Percentiles rank a stretch among this genome's conserved stretches.
Conservation (phyloP, 92 coral and sea anemone genomes). For the Actinostola sp. region DNA sequence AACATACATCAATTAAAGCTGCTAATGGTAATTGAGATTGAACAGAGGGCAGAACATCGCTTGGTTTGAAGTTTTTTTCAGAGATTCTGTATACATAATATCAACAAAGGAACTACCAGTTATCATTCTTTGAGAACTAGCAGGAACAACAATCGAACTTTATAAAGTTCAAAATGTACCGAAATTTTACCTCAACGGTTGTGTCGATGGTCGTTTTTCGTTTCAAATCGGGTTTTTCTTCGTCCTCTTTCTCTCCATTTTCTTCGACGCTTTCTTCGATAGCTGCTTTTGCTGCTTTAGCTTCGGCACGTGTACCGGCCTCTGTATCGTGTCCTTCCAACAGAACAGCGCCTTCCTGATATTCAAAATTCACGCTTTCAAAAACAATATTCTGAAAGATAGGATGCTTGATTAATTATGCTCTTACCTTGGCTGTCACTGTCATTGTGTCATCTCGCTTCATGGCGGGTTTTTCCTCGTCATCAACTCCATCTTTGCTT, state of each 20-base stretch:
- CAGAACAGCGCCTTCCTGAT: constrained; percentile 94
- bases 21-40: not conserved
- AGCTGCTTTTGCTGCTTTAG: constrained; percentile 79
- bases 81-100: constrained; percentile 16
- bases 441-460: constrained; percentile 86
- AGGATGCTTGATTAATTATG: not conserved
- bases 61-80: not conserved
- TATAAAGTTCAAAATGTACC: constrained; percentile 7
- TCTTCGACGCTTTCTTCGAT: constrained; percentile 73
- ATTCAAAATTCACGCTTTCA: not conserved
- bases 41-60: not conserved
- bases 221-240: constrained; percentile 88
- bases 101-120: constrained; percentile 28
- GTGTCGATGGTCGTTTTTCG: constrained; percentile 90
- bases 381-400: not conserved
- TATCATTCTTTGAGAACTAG: not conserved
- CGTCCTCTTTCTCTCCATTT: constrained; percentile 73
- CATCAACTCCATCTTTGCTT: constrained; percentile 45
- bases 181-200: constrained; percentile 74
- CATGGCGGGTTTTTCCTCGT: constrained; percentile 72
- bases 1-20: not conserved
- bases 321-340: constrained; percentile 80
- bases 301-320: constrained; percentile 93
- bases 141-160: constrained; percentile 11
- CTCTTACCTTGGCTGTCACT: constrained; percentile 78